Base-by-base conservation (phyloP, 2,113 vertebrate species). In the Paralichthys olivaceus region DNA sequence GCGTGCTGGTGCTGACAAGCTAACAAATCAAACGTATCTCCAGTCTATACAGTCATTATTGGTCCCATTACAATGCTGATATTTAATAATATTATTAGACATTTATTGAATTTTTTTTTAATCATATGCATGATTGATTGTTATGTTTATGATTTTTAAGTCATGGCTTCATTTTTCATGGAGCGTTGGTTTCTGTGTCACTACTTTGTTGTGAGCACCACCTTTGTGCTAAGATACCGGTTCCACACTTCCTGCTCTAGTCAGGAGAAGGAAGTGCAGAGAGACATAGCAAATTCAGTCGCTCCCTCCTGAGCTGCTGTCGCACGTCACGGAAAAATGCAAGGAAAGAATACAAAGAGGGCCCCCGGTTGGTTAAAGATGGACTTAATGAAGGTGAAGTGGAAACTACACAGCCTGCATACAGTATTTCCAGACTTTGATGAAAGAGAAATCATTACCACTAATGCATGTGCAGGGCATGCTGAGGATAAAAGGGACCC, bases 391-490 rank as follows among this genome's bases (percentile, higher is more conserved):
- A 83, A 58, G 34, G 68, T 54, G 54, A 76, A 75, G 68, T 55
- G 74, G 19, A 60, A 55, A 62, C 5, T 51, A 32, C 22, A 15
- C 5, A 23, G 55, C 62, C 14, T 20, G 7, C 43, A 81, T 47
- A 34, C 40, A 76, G 56, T 32, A 54, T 51, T 59, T 77, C 64
- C 49, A 70, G 65, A 59, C 71, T 81, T 69, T 77, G 69, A 84
- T 72, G 66, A 81, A 56, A 61, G 29, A 63, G 61, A 65, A 91
- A 84, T 87, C 85, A 84, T 92, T 90, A 85, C 49, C 49, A 77
- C 78, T 81, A 79, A 83, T 81, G 72, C 67, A 63, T 62, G 74
- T 76, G 69, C 8, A 23, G 69, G 62, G 43, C 72, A 80, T 65
- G 86, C 28, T 7, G 58, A 61, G 69, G 70, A 90, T 77, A 32